Conservation (phyloP, 2,113 vertebrate species). For the Dissostichus mawsoni region DNA sequence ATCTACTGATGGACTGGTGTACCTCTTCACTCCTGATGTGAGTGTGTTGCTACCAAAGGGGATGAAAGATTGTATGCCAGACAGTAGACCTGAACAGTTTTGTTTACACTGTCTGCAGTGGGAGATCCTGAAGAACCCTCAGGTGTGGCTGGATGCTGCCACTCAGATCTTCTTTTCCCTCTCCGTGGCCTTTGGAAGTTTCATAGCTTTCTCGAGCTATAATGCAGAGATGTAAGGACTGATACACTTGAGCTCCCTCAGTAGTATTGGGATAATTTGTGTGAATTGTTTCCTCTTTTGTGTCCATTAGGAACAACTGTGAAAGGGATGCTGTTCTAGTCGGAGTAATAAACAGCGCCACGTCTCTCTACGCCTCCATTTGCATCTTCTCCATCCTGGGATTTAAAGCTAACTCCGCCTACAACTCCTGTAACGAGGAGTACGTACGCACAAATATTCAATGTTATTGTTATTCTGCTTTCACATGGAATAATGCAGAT, state of each 20-base stretch:
- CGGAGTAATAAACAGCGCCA: conserved; percentile 90
- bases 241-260: too few relatives aligned
- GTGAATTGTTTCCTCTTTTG: not conserved
- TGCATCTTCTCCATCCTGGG: conserved; percentile 92
- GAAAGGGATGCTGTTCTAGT: conserved; percentile 89
- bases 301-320: conserved; percentile 90
- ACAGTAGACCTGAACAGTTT: conserved; percentile 52
- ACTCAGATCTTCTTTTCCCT: conserved; percentile 97
- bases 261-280: not conserved
- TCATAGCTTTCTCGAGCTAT: conserved; percentile 94
- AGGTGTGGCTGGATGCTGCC: conserved; percentile 93
- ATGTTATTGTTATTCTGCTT: not conserved
- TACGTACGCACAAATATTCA: conserved; percentile 64
- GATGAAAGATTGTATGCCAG: too few relatives aligned
- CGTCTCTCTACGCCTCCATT: conserved; percentile 92
- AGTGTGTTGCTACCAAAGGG: conserved; percentile 31
- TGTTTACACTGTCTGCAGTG: conserved; percentile 80
- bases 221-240: conserved; percentile 85
- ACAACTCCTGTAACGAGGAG: conserved; percentile 84
- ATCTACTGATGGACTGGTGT: conserved; percentile 85
- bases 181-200: conserved; percentile 92
- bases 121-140: conserved; percentile 85
- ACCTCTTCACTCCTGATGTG: conserved; percentile 93
- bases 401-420: conserved; percentile 89
- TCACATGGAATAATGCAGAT: too few relatives aligned